A percentile compares a stretch with the other conserved stretches of the same genome.
These are phyloP conservation scores for Drepanosiphum platanoidis DNA, from an alignment of 2,888 invertebrate species.

Conservation along the genomic window DNA sequence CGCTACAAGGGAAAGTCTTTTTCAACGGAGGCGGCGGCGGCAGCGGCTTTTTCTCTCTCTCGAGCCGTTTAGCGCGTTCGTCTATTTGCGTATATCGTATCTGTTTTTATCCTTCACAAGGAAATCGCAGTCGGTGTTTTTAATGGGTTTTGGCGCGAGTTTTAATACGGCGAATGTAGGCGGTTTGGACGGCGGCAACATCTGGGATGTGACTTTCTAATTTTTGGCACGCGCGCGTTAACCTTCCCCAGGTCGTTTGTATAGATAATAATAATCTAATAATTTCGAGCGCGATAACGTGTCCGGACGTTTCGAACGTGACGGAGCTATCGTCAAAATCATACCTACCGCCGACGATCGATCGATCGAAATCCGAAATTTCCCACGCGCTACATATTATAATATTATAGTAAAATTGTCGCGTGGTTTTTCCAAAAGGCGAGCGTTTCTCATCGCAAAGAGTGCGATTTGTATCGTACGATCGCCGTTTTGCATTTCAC, in stretches of 20 bases:
- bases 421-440: no score
- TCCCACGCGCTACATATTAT: no score
- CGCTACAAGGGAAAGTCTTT: not conserved
- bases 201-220: conserved; percentile 41
- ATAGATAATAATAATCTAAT: conserved; percentile 18
- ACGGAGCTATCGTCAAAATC: no score
- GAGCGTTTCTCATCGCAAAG: no score
- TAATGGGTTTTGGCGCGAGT: conserved; percentile 54
- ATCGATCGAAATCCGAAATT: no score
- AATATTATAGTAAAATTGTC: no score
- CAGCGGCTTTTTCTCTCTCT: no score
- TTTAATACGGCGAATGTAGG: conserved; percentile 42
- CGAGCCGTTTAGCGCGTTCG: not conserved
- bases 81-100: conserved; percentile 41
- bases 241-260: conserved; percentile 37
- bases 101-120: conserved; percentile 49
- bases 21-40: no score
- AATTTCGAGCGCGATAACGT: not conserved
- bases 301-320: not conserved
- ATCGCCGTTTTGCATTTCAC: no score
- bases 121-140: conserved; percentile 42
- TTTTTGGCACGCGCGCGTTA: conserved; percentile 48
- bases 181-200: conserved; percentile 38
- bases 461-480: no score
- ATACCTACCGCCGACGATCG: no score